phyloP scores from a whole-genome alignment of 2,113 vertebrate genomes.

The Takifugu flavidus region DNA sequence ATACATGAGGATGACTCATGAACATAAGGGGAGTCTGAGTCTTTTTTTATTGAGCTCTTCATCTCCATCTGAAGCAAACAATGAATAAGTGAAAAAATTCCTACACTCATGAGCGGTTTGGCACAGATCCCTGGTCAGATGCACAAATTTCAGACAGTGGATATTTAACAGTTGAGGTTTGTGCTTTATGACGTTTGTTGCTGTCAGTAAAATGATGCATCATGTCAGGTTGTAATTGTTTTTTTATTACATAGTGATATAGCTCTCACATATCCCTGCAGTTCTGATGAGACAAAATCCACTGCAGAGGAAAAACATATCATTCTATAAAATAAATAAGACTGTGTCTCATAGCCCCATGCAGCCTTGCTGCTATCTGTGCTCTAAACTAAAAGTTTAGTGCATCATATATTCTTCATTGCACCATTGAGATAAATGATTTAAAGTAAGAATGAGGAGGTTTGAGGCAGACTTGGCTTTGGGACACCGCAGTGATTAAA shows the following conservation, averaged over 20 bases:
- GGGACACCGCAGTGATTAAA: constrained; percentile 9
- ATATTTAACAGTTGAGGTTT: too few relatives aligned
- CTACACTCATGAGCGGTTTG: too few relatives aligned
- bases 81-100: too few relatives aligned
- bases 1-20: too few relatives aligned
- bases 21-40: too few relatives aligned
- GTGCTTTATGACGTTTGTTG: too few relatives aligned
- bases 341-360: too few relatives aligned
- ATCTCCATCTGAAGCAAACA: too few relatives aligned
- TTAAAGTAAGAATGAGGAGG: constrained; percentile 1
- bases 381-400: constrained; percentile 3
- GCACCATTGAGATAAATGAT: constrained; percentile 6
- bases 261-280: constrained; percentile 3
- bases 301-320: constrained; percentile 15
- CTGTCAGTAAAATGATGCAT: constrained; percentile 10
- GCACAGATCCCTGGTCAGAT: too few relatives aligned
- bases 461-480: constrained; percentile 20
- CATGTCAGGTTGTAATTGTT: constrained; percentile 11
- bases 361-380: too few relatives aligned
- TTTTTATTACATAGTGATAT: constrained; percentile 29
- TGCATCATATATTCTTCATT: constrained; percentile 18
- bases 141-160: too few relatives aligned
- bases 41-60: too few relatives aligned
- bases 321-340: not conserved
- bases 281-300: constrained; percentile 42